Base-by-base conservation (phyloP, 2,888 invertebrate genomes). In the Galeruca laticollis region DNA sequence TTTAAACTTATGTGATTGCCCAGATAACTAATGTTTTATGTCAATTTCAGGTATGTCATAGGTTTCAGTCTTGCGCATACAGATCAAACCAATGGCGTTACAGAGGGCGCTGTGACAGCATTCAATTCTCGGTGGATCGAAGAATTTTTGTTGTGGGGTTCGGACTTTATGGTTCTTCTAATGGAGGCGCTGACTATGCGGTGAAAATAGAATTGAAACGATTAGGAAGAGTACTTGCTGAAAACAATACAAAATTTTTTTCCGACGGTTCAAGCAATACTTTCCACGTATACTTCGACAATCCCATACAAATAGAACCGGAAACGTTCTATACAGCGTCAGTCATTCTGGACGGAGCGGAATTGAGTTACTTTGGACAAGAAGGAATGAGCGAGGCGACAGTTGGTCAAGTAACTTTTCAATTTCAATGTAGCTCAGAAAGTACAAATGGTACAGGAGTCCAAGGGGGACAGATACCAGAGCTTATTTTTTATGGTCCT, bases 41-140 rank as follows among this genome's bases (percentile, higher is more conserved):
- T 60, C 49, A 73, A 63, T 85, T 84, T 13, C 87, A 96, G 92
- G 93, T 96, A 63, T 97, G 97, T 82, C 97, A 97, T 86, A 90
- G 98, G 83, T 98, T 98, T 84, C 96, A 97, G 85, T 97, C 97
- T 10, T 97, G 97, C 81, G 98, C 98, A 4, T 98, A 97, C 86
- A 91, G 98, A 78, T 96, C 96, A 81, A 98, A 98, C 83, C 98
- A 98, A 84, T 98, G 98, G 98, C 91, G 98, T 66, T 98, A 98
- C 84, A 89, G 98, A 77, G 98, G 98, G 0, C 90, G 98, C 64
- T 97, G 97, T 84, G 98, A 98, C 84, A 96, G 96, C 69, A 98
- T 98, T 84, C 97, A 98, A 83, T 98, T 98, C 86, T 95, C 95
- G 76, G 97, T 97, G 1, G 98, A 98, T 85, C 93, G 95, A 73